phyloP scores from a whole-genome alignment of 2,797 vertebrate genomes.

The Pteronotus mesoamericanus region DNA sequence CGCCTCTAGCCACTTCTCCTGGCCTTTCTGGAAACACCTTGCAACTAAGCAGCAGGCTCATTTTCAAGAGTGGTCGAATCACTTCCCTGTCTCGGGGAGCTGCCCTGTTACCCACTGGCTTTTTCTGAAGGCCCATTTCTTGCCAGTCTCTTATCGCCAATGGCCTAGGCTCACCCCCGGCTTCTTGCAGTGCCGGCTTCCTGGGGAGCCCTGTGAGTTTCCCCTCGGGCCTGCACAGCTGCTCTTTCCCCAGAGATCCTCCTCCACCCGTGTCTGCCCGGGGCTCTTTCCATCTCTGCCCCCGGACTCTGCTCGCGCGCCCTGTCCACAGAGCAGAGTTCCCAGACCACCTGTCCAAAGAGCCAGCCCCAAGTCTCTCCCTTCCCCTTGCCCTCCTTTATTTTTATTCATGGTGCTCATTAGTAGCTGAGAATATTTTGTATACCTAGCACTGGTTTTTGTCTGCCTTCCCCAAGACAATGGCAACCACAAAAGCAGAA shows the following conservation, averaged over 20 bases:
- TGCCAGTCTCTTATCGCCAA: neutral
- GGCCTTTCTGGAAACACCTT: neutral
- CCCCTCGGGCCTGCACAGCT: neutral
- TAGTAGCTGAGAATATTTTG: neutral
- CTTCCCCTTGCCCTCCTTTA: neutral
- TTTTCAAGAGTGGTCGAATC: neutral
- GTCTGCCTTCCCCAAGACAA: neutral
- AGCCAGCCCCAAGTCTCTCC: neutral
- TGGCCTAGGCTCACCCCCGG: neutral
- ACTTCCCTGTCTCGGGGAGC: neutral
- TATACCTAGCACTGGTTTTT: neutral
- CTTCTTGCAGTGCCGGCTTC: no score
- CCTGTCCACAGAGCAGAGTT: neutral
- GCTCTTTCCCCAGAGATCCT: neutral
- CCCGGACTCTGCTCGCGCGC: neutral
- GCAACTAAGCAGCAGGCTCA: neutral
- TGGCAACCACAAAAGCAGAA: neutral
- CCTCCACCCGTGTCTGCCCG: accelerated
- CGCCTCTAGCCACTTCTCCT: neutral
- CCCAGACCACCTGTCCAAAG: neutral
- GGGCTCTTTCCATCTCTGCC: neutral
- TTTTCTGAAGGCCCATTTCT: neutral
- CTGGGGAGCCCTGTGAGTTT: neutral
- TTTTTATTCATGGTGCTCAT: neutral
- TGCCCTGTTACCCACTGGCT: neutral